A percentile compares a stretch with the other conserved stretches of the same genome.
phyloP scores from a whole-genome alignment of 2,888 invertebrate species.

The Galerucella nymphaeae region DNA sequence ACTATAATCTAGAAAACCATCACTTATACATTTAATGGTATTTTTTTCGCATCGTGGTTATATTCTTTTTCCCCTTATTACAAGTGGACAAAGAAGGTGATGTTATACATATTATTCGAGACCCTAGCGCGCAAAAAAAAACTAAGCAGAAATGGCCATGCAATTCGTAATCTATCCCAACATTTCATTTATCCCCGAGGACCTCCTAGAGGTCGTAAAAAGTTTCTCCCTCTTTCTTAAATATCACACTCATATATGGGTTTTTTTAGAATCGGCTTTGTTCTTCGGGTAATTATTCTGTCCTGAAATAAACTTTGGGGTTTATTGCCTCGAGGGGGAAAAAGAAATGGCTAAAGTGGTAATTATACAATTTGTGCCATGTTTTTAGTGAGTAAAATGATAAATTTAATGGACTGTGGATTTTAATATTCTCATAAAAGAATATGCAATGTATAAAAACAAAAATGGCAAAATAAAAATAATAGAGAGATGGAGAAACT shows the following conservation, averaged over 20 bases:
- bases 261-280: slow-evolving; percentile 51
- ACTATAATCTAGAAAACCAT: slow-evolving; percentile 58
- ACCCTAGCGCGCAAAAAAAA: slow-evolving; percentile 59
- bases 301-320: slow-evolving; percentile 28
- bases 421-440: too few relatives aligned
- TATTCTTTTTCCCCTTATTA: slow-evolving; percentile 52
- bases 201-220: slow-evolving; percentile 60
- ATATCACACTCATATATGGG: slow-evolving; percentile 58
- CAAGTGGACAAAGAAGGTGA: slow-evolving; percentile 59
- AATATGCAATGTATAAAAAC: too few relatives aligned
- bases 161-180: slow-evolving; percentile 63
- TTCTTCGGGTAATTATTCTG: slow-evolving; percentile 47
- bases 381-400: slow-evolving; percentile 8
- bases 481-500: too few relatives aligned
- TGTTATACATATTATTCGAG: slow-evolving; percentile 56
- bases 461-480: too few relatives aligned
- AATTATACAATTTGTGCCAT: slow-evolving; percentile 17
- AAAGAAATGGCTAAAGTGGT: slow-evolving; percentile 25
- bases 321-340: slow-evolving; percentile 40
- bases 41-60: slow-evolving; percentile 51
- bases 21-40: slow-evolving; percentile 58
- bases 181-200: slow-evolving; percentile 64
- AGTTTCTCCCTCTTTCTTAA: slow-evolving; percentile 56
- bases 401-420: background rate
- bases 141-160: slow-evolving; percentile 61